Base-by-base conservation (phyloP, 2,113 vertebrate genomes). In the Acanthochromis polyacanthus region DNA sequence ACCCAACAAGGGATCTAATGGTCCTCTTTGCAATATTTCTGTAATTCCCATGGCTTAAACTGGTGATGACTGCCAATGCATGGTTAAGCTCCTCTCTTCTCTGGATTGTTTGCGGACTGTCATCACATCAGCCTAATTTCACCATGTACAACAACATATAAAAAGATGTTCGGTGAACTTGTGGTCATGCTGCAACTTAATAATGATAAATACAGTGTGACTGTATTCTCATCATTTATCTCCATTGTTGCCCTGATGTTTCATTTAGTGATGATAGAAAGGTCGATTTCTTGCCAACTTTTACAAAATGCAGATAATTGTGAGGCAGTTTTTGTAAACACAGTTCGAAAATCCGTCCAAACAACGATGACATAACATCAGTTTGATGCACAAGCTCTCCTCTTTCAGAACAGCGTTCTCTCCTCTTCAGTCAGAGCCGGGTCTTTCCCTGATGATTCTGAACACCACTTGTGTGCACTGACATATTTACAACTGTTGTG, bases 401-500 rank as follows among this genome's bases (percentile, higher is more conserved):
- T 4, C 16, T 86, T 76, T 77, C 75, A 58, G 64, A 82, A 70
- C 75, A 74, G 14, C 5, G 43, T 64, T 36, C 56, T 64, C 36
- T 60, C 58, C 63, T 67, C 50, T 50, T 68, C 51, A 50, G 82
- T 75, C 75, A 14, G 2, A 19, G 60, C 20, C 0, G 9, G 61
- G 50, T 71, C 58, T 19, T 67, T 38, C 36, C 45, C 62, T 51
- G 71, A 76, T 58, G 40, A 68, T 57, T 58, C 11, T 52, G 63
- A 68, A 46, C 45, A 40, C 55, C 57, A 64, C 71, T 82, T 82
- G 36, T 69, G 72, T 30, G 22, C 14, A 10, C 19, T 82, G 86
- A 87, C 72, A 89, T 80, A 78, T 90, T 93, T 87, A 89, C 60
- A 53, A 43, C 43, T 43, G 10, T 38, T 80, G 55, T 51, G 70